A percentile compares a stretch with the other conserved stretches of the same genome.
These are phyloP conservation scores for Ctenosaura bakeri DNA, from an alignment of 2,797 vertebrate genomes.

Conservation along the genomic window DNA sequence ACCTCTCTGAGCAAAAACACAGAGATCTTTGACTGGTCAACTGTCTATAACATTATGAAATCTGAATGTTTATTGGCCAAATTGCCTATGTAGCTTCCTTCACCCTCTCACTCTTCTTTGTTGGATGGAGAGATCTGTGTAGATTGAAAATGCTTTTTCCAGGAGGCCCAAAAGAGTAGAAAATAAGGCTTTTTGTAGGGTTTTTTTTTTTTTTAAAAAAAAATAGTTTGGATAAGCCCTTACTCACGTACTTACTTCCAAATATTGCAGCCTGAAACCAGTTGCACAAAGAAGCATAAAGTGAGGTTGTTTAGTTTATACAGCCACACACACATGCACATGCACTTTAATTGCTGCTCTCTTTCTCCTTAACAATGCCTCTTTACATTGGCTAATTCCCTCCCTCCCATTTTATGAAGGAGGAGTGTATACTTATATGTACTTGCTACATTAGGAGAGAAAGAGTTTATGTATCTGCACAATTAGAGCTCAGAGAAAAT, in stretches of 20 bases:
- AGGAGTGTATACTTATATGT: constrained; percentile 14
- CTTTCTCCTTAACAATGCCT: neutral
- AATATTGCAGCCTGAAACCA: neutral
- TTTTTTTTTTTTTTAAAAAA: too few species aligned
- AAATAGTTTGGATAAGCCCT: too few species aligned
- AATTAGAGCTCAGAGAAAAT: constrained; percentile 26
- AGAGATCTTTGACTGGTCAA: too few species aligned
- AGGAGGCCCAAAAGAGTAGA: too few species aligned
- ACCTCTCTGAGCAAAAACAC: too few species aligned
- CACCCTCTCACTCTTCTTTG: too few species aligned
- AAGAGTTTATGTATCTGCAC: neutral
- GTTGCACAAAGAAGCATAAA: neutral
- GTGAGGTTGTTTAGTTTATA: neutral
- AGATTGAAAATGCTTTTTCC: too few species aligned
- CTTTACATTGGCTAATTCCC: constrained; percentile 21
- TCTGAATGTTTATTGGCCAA: too few species aligned
- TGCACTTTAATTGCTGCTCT: constrained; percentile 3
- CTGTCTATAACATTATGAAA: too few species aligned
- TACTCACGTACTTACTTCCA: neutral
- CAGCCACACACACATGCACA: neutral
- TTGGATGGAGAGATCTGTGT: too few species aligned
- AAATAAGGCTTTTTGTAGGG: too few species aligned
- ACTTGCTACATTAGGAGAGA: neutral
- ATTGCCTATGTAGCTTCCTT: too few species aligned
- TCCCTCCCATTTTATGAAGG: constrained; percentile 34